These are phyloP conservation scores for Geophilus truncorum DNA, from an alignment of 2,888 invertebrate species.

Conservation along the genomic window DNA sequence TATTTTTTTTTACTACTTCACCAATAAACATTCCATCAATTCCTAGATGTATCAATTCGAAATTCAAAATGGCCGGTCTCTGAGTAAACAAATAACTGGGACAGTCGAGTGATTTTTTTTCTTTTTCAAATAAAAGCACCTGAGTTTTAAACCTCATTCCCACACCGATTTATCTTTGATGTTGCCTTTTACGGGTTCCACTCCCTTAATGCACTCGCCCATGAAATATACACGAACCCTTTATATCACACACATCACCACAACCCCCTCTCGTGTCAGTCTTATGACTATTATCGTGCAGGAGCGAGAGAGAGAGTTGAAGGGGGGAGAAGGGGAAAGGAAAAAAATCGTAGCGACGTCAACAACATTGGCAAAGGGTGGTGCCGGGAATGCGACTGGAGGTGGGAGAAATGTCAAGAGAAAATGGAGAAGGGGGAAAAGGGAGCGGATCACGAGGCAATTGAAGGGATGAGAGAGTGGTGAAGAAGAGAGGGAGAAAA, in stretches of 20 bases:
- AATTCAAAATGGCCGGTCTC: background rate
- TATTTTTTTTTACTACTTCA: background rate
- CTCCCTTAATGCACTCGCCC: constrained; percentile 27
- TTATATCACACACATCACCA: background rate
- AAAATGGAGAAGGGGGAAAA: background rate
- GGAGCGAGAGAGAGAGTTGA: too few relatives aligned
- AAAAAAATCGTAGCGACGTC: background rate
- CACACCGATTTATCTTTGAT: constrained; percentile 21
- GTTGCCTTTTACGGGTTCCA: constrained; percentile 1
- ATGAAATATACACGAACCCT: constrained; percentile 27
- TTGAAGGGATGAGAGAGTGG: constrained; percentile 25
- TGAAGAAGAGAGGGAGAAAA: background rate
- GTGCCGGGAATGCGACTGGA: too few relatives aligned
- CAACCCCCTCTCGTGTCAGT: background rate
- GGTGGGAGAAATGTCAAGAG: constrained; percentile 1
- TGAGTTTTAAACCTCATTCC: constrained; percentile 19
- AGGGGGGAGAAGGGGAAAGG: background rate
- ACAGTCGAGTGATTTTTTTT: background rate
- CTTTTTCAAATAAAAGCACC: background rate
- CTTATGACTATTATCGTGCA: constrained; percentile 18
- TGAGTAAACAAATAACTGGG: background rate
- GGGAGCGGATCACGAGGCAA: constrained; percentile 2
- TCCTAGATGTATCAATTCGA: background rate
- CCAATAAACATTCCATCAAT: background rate
- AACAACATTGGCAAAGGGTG: constrained; percentile 3